A percentile compares a stretch with the other conserved stretches of the same genome.
phyloP scores from a whole-genome alignment of 2,888 invertebrate genomes.

The Tipula helvola region DNA sequence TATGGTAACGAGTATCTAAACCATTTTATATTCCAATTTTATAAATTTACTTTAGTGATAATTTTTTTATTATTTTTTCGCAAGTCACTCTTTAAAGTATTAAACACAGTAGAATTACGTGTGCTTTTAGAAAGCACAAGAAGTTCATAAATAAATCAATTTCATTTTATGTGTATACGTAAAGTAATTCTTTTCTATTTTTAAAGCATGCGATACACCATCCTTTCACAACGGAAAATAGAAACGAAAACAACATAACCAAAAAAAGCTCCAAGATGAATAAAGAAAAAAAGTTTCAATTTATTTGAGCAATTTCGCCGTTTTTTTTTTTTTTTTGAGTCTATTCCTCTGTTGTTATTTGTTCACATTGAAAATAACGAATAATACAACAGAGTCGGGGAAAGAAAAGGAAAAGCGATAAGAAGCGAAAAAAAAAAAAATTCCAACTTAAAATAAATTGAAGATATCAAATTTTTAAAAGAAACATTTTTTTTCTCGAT shows the following conservation, averaged over 20 bases:
- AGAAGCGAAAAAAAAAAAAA: background rate
- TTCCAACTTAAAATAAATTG: background rate
- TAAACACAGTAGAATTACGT: background rate
- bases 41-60: too few species aligned
- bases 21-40: too few species aligned
- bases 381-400: background rate
- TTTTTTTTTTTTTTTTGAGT: background rate
- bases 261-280: background rate
- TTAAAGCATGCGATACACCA: background rate
- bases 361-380: background rate
- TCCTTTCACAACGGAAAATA: background rate
- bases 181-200: background rate
- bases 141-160: background rate
- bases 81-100: background rate
- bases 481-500: background rate
- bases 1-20: too few species aligned
- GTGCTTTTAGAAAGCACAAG: background rate
- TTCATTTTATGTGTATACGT: background rate
- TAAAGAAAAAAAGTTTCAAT: background rate
- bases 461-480: conserved; percentile 4
- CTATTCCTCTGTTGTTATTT: background rate
- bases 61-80: background rate
- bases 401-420: background rate
- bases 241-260: background rate
- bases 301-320: background rate